These are phyloP conservation scores for Thyatira batis DNA, from an alignment of 2,888 invertebrate genomes.

Conservation along the genomic window DNA sequence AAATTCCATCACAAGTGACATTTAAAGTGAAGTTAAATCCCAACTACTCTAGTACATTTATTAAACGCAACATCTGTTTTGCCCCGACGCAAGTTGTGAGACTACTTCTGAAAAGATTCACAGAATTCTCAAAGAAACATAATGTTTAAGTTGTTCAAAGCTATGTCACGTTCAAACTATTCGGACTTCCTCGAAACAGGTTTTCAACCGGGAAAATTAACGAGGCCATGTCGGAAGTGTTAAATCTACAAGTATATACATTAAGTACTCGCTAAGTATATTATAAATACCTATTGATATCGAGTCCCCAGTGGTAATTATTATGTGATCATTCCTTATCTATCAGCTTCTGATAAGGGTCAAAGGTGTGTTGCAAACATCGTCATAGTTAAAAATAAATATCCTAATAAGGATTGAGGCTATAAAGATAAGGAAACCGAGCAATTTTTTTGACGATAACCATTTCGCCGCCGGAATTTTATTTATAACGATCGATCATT, in stretches of 20 bases:
- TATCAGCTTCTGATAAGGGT: not conserved
- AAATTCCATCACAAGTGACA: conserved; percentile 20
- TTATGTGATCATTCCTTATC: not conserved
- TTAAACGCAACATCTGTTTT: conserved; percentile 1
- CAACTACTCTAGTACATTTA: not conserved
- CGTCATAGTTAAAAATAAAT: not conserved
- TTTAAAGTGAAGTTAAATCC: conserved; percentile 1
- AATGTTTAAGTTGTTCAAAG: not conserved
- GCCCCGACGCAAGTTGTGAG: not conserved
- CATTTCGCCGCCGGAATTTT: not conserved
- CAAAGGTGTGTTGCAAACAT: not conserved
- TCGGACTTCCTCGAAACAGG: not conserved
- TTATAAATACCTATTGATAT: too few relatives aligned
- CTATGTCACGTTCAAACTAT: too few relatives aligned
- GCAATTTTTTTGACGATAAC: not conserved
- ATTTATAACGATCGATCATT: conserved; percentile 26
- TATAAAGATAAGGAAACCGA: not conserved
- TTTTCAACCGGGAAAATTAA: not conserved
- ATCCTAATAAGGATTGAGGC: not conserved
- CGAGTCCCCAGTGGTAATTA: not conserved
- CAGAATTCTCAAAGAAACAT: not conserved
- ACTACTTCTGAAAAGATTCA: not conserved
- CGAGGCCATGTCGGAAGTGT: not conserved
- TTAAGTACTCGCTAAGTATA: too few relatives aligned
- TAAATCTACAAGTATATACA: not conserved